A percentile compares a stretch with the other conserved stretches of the same genome.
These are phyloP conservation scores for Trachops cirrhosus DNA, from an alignment of 2,797 vertebrate species.

Conservation along the genomic window DNA sequence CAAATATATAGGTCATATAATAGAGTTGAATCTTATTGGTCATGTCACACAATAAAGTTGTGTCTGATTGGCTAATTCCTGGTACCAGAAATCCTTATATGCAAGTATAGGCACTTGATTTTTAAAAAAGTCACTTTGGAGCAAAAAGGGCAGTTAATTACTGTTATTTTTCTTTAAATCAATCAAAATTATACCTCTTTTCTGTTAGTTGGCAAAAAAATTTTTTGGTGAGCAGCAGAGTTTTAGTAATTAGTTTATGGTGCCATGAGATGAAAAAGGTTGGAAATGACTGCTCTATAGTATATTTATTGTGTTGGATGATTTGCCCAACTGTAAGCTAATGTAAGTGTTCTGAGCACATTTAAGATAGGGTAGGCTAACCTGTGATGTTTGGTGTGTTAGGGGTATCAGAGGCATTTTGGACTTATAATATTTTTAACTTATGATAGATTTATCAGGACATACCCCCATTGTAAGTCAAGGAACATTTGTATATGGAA, in stretches of 20 bases:
- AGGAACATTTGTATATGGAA: neutral
- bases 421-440: neutral
- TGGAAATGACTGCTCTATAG: neutral
- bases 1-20: neutral
- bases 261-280: neutral
- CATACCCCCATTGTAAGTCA: neutral
- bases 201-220: neutral
- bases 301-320: neutral
- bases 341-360: neutral
- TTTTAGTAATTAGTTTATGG: neutral
- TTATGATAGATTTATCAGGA: neutral
- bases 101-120: neutral
- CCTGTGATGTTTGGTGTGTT: neutral
- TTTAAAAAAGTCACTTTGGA: neutral
- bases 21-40: neutral
- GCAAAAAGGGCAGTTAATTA: neutral
- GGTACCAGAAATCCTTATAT: neutral
- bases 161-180: neutral
- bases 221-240: neutral
- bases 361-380: neutral
- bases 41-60: neutral
- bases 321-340: neutral
- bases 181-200: neutral
- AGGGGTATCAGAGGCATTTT: neutral
- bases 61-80: neutral